phyloP scores from a whole-genome alignment of 2,888 invertebrate species.

The Apomyelois bistriatella region DNA sequence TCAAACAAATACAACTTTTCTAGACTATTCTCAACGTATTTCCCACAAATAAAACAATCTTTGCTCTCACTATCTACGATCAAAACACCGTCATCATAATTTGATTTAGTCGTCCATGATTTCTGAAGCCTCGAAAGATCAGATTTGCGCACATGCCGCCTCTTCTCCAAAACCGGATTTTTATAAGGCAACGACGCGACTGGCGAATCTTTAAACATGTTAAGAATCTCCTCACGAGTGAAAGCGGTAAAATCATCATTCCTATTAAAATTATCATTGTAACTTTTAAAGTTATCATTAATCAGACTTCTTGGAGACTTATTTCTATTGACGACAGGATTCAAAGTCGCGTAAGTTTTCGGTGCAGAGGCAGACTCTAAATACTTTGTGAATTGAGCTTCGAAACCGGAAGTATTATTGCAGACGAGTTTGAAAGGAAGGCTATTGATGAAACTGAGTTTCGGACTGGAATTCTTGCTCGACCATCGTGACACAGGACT shows the following conservation, averaged over 20 bases:
- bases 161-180: slow-evolving; percentile 45
- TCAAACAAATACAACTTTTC: slow-evolving; percentile 69
- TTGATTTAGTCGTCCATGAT: slow-evolving; percentile 39
- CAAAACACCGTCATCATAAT: slow-evolving; percentile 48
- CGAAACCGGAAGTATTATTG: slow-evolving; percentile 58
- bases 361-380: slow-evolving; percentile 37
- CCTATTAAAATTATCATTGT: slow-evolving; percentile 39
- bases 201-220: slow-evolving; percentile 72
- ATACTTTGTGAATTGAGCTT: slow-evolving; percentile 63
- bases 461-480: slow-evolving; percentile 45
- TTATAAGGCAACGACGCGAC: slow-evolving; percentile 58
- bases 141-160: slow-evolving; percentile 62
- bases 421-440: slow-evolving; percentile 66
- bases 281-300: slow-evolving; percentile 38
- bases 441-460: slow-evolving; percentile 54
- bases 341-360: slow-evolving; percentile 53
- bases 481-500: slow-evolving; percentile 55
- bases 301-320: slow-evolving; percentile 57
- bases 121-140: slow-evolving; percentile 62
- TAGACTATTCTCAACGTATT: slow-evolving; percentile 45
- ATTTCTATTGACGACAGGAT: slow-evolving; percentile 42
- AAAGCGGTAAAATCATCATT: slow-evolving; percentile 44
- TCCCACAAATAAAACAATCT: slow-evolving; percentile 63
- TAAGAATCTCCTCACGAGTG: slow-evolving; percentile 63
- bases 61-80: slow-evolving; percentile 50